Base-by-base conservation (phyloP, 2,113 vertebrate species). In the Rhea americana region DNA sequence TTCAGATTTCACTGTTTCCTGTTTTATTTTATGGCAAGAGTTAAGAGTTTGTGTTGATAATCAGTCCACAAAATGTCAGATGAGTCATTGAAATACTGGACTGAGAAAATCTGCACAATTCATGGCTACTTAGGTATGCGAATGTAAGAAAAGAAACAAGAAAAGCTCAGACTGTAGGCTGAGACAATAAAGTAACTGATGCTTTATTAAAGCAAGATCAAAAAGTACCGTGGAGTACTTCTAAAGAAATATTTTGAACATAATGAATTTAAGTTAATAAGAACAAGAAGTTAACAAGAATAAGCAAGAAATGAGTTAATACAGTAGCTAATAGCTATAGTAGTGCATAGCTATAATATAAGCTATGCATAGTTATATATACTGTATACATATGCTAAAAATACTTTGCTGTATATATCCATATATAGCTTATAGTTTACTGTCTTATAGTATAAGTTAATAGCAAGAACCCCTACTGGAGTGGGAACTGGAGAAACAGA, bases 101-200 rank as follows among this genome's bases (percentile, higher is more conserved):
- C 4, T 9, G 39, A 77, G 39, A 71, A 8, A n/a, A 74, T 59
- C 53, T 67, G 10, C 67, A 7, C 37, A 50, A 77, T 55, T 43
- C 48, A 0, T 35, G 56, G 9, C 55, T 77, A 37, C 43, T 67
- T 56, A 85, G 26, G n/a, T 67, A 5, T 24, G 11, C 0, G 0
- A 13, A 16, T 41, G 13, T 12, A 26, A 91, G 16, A 35, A 12
- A 20, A 87, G 56, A 66, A 50, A 26, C 28, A 45, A 78, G 7
- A 48, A 35, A 76, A 83, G 47, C 7, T 4, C 41, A 62, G 4
- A 37, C 62, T 45, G 6, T 5, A 16, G 65, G 14, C 37, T 59
- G 67, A 87, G 62, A 55, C 19, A 5, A 9, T 63, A 13, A 22
- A 15, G 35, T 11, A 37, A 30, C 19, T 10, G 7, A 28, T 28